Base-by-base conservation (phyloP, 2,888 invertebrate species). In the Euzophera pinguis region DNA sequence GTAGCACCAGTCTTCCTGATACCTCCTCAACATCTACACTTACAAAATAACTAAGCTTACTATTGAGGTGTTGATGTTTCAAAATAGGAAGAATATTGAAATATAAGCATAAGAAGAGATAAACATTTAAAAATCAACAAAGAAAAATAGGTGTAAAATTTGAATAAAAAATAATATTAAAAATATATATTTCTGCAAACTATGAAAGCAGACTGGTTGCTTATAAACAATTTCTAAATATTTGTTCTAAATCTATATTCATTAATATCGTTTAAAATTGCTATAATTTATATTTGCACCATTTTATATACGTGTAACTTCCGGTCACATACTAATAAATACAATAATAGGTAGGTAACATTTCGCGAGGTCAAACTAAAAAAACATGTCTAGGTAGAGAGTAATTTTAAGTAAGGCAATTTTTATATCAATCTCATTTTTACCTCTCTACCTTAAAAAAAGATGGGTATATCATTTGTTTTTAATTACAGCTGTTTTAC, bases 261-360 rank as follows among this genome's bases (percentile, higher is more conserved):
- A 32, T 32, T 32, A 9, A 32, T 32, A 32, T 32, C 32, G 7
- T 32, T 17, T 38, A 10, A 17, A 9, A 17, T 17, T 22, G 5
- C 16, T 17, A 16, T 41, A 1, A 3, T 7, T 8, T 3, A 17
- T 16, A 14, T 14, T 16, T 22, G 22, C 22, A 22, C 13, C 13
- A 13, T 38, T 14, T 13, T 17, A 6, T 14, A 8, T 39, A 39
- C 8, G n/a, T 41, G 16, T 22, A 16, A 41, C 16, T 41, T 17
- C 41, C 41, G 41, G 41, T 41, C 41, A 41, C 22, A 4, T 16
- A 32, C 22, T 17, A 41, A 41, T 16, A 17, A 41, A 17, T 17
- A 41, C 17, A 41, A n/a, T 41, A 29, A 42, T 27, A 43, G 43
- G 8, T 13, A 43, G 29, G 43, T 43, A 43, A 43, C 43, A 43